Percentiles rank a stretch among this genome's conserved stretches.
phyloP scores from a whole-genome alignment of 2,797 vertebrate genomes.

The Scarus forsteni region DNA sequence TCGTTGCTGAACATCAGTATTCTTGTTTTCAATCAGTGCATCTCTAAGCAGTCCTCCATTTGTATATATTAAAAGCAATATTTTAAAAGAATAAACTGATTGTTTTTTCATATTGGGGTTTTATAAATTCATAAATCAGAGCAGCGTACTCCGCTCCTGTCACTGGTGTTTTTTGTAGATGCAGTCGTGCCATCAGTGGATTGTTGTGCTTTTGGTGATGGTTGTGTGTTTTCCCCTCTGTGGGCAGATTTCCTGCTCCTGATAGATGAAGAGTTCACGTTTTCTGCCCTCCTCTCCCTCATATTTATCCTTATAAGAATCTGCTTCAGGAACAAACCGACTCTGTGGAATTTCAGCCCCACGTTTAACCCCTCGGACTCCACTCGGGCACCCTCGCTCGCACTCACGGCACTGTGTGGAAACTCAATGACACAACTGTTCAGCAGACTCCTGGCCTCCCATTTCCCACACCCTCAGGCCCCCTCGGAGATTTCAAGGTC shows the following conservation, averaged over 20 bases:
- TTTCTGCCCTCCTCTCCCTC: not conserved
- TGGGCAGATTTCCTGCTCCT: constrained; percentile 64
- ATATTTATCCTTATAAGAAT: constrained; percentile 71
- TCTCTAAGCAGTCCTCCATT: too few species aligned
- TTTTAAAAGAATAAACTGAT: too few species aligned
- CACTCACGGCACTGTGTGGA: constrained; percentile 66
- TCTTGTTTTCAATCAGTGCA: too few species aligned
- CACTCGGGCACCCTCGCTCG: constrained; percentile 50
- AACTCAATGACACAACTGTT: constrained; percentile 82
- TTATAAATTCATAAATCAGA: too few species aligned
- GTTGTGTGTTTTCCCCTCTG: constrained; percentile 64
- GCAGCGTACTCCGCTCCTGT: not conserved
- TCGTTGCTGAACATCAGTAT: too few species aligned
- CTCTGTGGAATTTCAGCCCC: constrained; percentile 48
- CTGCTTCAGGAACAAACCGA: constrained; percentile 38
- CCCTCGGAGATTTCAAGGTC: constrained; percentile 83
- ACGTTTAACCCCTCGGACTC: constrained; percentile 47
- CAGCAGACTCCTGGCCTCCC: constrained; percentile 74
- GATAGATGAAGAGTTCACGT: constrained; percentile 32
- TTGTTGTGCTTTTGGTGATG: constrained; percentile 64
- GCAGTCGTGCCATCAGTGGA: constrained; percentile 61
- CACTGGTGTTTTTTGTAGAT: constrained; percentile 71
- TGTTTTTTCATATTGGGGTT: too few species aligned
- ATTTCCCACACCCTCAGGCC: constrained; percentile 81
- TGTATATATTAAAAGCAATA: too few species aligned